These are phyloP conservation scores for Corella eumyota DNA, from an alignment of 23 tunicate species.

Conservation along the genomic window DNA sequence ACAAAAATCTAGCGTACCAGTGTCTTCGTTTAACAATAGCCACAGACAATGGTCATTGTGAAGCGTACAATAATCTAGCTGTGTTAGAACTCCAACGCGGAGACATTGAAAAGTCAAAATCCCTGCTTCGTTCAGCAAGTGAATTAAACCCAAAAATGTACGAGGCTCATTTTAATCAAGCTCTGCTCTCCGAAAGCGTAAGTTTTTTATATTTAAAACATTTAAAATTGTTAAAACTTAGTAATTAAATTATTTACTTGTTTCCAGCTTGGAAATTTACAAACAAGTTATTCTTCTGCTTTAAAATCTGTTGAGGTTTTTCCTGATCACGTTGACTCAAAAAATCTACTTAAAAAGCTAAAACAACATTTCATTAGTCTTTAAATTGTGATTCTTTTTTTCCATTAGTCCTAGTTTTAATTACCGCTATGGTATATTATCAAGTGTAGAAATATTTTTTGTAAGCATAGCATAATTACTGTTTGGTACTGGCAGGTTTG, in stretches of 20 bases:
- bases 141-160: constrained; percentile 63
- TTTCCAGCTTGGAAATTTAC: constrained; percentile 64
- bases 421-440: too few relatives aligned
- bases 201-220: background rate
- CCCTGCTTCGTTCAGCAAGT: constrained; percentile 40
- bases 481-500: too few relatives aligned
- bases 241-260: too few relatives aligned
- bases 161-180: constrained; percentile 82
- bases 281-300: constrained; percentile 42
- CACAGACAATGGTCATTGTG: constrained; percentile 58
- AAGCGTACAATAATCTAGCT: constrained; percentile 82
- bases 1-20: constrained; percentile 72
- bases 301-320: constrained; percentile 52
- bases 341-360: constrained; percentile 26
- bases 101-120: constrained; percentile 69
- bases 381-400: too few relatives aligned
- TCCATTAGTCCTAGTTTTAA: too few relatives aligned
- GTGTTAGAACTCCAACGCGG: constrained; percentile 80
- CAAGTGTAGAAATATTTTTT: too few relatives aligned
- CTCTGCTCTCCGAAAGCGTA: constrained; percentile 43
- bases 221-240: too few relatives aligned
- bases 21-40: constrained; percentile 73
- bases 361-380: constrained; percentile 53
- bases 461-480: too few relatives aligned
- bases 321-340: constrained; percentile 78